Evolutionary conservation across 1,140 invertebrate species (phyloP).

Genomic region (Drosophila carrolli): DNA sequence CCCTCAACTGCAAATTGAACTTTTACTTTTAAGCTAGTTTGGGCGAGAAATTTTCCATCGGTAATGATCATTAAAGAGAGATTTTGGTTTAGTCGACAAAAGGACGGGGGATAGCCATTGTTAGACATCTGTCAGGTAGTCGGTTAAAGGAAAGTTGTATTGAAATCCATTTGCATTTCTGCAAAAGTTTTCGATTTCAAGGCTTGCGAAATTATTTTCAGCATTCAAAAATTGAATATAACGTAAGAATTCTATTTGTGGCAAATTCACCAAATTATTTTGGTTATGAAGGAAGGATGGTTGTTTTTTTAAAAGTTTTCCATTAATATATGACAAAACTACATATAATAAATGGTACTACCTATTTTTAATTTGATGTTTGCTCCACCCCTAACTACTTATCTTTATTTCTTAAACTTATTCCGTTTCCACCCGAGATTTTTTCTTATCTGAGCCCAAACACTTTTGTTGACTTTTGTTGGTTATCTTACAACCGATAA

Average conservation of each 20-base stretch:
- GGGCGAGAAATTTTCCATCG: constrained; percentile 26
- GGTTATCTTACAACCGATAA: constrained; percentile 13
- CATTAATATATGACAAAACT: too few relatives aligned
- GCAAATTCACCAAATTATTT: too few relatives aligned
- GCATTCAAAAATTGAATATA: constrained; percentile 24
- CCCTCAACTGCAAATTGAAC: constrained; percentile 53
- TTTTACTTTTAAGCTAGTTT: constrained; percentile 65
- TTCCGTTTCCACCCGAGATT: neutral
- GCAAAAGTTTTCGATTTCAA: constrained; percentile 10
- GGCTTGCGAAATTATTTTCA: constrained; percentile 13
- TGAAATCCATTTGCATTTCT: constrained; percentile 27
- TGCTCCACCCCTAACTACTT: neutral
- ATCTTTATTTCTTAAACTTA: neutral
- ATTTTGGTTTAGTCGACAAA: constrained; percentile 20
- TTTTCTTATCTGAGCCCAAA: constrained; percentile 13
- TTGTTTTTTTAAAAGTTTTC: too few relatives aligned
- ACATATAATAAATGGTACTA: neutral
- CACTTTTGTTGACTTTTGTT: neutral
- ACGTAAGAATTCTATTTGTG: too few relatives aligned
- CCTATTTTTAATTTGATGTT: neutral
- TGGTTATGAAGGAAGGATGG: too few relatives aligned
- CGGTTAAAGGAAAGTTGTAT: constrained; percentile 3
- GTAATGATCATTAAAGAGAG: constrained; percentile 62
- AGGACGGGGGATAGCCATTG: constrained; percentile 27
- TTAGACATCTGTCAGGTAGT: constrained; percentile 26